These are phyloP conservation scores for Drosophila murphyi DNA, from an alignment of 1,140 invertebrate species.

Conservation along the genomic window DNA sequence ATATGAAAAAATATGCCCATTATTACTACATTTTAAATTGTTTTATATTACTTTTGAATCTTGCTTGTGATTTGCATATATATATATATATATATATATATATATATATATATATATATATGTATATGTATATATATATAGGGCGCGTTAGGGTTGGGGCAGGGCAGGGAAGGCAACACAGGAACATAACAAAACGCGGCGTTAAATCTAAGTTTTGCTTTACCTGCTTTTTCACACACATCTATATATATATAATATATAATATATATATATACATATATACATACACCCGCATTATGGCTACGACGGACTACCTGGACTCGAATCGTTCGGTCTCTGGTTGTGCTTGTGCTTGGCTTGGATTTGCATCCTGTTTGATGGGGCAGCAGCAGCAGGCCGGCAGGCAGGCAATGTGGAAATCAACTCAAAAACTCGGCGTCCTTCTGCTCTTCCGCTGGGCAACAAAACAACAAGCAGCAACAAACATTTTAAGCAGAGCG, in stretches of 20 bases:
- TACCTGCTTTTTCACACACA: slow-evolving; percentile 17
- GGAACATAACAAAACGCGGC: too few relatives aligned
- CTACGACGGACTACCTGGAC: slow-evolving; percentile 51
- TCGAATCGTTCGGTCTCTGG: background rate
- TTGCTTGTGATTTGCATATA: too few relatives aligned
- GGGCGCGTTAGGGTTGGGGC: slow-evolving; percentile 32
- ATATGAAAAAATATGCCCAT: too few relatives aligned
- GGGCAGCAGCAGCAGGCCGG: background rate
- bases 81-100: too few relatives aligned
- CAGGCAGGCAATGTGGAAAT: too few relatives aligned
- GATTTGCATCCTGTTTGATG: slow-evolving; percentile 70
- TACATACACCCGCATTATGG: slow-evolving; percentile 8
- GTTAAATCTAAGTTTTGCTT: slow-evolving; percentile 15
- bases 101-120: background rate
- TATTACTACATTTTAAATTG: too few relatives aligned
- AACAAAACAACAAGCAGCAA: slow-evolving; percentile 24
- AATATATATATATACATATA: slow-evolving; percentile 8
- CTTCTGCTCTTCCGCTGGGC: slow-evolving; percentile 74
- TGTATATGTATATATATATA: background rate
- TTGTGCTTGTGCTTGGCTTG: background rate
- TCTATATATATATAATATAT: background rate
- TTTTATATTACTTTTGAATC: background rate
- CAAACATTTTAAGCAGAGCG: background rate
- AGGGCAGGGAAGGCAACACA: background rate
- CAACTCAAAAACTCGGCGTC: slow-evolving; percentile 54